Conservation (phyloP, 1,140 invertebrate species). For the Thaumatotibia leucotreta region DNA sequence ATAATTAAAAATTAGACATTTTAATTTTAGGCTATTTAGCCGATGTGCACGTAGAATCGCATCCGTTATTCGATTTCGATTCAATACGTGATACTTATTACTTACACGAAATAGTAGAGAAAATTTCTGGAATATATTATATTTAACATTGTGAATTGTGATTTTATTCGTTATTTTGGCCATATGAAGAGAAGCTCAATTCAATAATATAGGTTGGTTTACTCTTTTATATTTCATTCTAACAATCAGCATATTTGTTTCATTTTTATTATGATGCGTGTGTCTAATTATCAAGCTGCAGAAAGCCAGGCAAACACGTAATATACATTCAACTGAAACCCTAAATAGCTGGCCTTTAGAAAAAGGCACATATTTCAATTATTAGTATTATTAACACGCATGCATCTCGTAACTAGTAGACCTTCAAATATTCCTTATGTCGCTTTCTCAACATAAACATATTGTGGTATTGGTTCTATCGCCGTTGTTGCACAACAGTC, state of each 20-base stretch:
- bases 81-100: slow-evolving; percentile 1
- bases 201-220: background rate
- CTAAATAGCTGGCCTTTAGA: too few relatives aligned
- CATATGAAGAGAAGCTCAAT: background rate
- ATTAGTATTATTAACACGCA: background rate
- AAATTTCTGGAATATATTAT: background rate
- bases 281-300: background rate
- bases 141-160: background rate
- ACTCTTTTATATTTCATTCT: background rate
- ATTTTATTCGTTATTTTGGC: background rate
- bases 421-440: background rate
- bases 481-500: background rate
- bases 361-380: too few relatives aligned
- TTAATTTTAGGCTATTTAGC: too few relatives aligned
- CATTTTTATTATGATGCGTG: background rate
- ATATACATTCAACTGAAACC: background rate
- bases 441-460: background rate
- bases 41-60: too few relatives aligned
- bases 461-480: background rate
- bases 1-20: too few relatives aligned
- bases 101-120: background rate
- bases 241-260: background rate
- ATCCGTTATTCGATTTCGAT: slow-evolving; percentile 9
- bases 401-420: background rate
- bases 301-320: background rate